These are phyloP conservation scores for Volucella bombylans DNA, from an alignment of 2,888 invertebrate genomes.

Conservation along the genomic window DNA sequence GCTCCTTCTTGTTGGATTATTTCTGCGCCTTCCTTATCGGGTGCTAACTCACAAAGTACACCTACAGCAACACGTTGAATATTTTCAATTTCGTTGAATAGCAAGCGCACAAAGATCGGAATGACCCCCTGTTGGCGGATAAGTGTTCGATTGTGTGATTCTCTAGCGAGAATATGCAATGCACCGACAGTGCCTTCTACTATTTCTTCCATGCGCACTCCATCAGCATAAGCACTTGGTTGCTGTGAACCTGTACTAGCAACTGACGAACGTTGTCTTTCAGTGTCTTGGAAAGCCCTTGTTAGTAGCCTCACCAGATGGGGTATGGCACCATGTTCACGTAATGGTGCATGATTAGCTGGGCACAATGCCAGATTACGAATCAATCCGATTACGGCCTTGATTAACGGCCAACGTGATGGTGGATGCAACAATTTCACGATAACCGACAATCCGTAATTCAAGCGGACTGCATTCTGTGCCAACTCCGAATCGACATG, in stretches of 20 bases:
- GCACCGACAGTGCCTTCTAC: conserved; percentile 99
- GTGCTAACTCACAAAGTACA: conserved; percentile 96
- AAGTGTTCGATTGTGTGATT: conserved; percentile 95
- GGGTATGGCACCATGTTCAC: conserved; percentile 97
- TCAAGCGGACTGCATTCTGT: conserved; percentile 96
- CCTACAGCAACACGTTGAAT: conserved; percentile 97
- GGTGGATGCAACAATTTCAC: conserved; percentile 98
- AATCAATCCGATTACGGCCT: conserved; percentile 98
- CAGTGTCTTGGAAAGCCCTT: conserved; percentile 97
- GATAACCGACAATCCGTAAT: conserved; percentile 96
- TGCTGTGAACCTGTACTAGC: conserved; percentile 90
- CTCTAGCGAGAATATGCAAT: conserved; percentile 96
- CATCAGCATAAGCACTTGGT: conserved; percentile 93
- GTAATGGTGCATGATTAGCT: conserved; percentile 96
- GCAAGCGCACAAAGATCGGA: conserved; percentile 96
- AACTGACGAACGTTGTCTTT: conserved; percentile 92
- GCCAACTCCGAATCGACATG: conserved; percentile 98
- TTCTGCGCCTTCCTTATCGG: conserved; percentile 98
- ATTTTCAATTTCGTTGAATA: conserved; percentile 98
- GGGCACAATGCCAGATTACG: conserved; percentile 98
- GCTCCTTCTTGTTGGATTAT: conserved; percentile 98
- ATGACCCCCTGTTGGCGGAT: conserved; percentile 96
- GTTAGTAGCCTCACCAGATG: conserved; percentile 95
- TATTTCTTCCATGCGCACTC: conserved; percentile 99
- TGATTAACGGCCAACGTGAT: conserved; percentile 98